These are phyloP conservation scores for Xestobium rufovillosum DNA, from an alignment of 2,888 invertebrate species.

Conservation along the genomic window DNA sequence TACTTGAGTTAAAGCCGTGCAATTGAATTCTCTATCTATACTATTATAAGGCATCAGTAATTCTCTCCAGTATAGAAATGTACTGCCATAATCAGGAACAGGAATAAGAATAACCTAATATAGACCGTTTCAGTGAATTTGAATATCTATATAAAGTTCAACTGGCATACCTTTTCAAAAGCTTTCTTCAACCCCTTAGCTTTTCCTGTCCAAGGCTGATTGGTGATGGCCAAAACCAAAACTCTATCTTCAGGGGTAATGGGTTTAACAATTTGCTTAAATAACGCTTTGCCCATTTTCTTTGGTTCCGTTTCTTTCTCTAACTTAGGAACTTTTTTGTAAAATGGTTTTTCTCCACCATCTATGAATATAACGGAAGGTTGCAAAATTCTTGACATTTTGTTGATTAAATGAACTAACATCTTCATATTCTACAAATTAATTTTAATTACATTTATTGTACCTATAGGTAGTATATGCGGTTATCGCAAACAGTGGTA, in stretches of 20 bases:
- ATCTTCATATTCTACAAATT: conserved; percentile 49
- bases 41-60: conserved; percentile 53
- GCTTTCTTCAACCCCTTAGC: conserved; percentile 45
- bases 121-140: conserved; percentile 2
- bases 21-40: conserved; percentile 51
- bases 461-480: no score
- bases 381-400: conserved; percentile 58
- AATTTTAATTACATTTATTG: conserved; percentile 2
- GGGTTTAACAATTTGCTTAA: conserved; percentile 61
- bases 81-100: conserved; percentile 53
- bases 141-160: not conserved
- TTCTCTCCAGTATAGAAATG: conserved; percentile 49
- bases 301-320: conserved; percentile 61
- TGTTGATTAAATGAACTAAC: conserved; percentile 58
- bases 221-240: conserved; percentile 60
- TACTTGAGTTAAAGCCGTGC: conserved; percentile 50
- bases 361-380: conserved; percentile 68
- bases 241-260: conserved; percentile 59
- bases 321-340: conserved; percentile 55
- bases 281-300: conserved; percentile 58
- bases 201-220: conserved; percentile 59
- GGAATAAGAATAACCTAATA: conserved; percentile 36
- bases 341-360: conserved; percentile 60
- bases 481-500: no score
- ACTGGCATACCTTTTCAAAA: conserved; percentile 46